Conservation (phyloP, 2,113 vertebrate species). For the Ptilorrhoa leucosticta region DNA sequence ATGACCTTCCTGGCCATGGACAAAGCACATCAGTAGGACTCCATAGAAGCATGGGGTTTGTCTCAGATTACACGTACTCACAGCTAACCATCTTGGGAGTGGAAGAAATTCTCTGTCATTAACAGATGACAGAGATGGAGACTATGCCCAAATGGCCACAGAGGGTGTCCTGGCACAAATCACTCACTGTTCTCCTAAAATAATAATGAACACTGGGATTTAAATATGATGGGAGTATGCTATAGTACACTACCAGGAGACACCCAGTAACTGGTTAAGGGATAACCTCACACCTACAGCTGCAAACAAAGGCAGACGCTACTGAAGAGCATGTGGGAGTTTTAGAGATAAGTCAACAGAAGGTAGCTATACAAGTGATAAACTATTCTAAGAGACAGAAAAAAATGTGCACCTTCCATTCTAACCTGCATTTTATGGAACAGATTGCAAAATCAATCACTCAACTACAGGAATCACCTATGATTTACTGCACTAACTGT, state of each 20-base stretch:
- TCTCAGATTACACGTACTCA: not conserved
- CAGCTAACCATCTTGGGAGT: not conserved
- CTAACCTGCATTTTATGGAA: not conserved
- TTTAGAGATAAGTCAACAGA: not conserved
- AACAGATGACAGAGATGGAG: not conserved
- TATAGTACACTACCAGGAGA: not conserved
- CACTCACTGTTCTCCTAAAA: not conserved
- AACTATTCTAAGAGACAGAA: not conserved
- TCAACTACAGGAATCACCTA: not conserved
- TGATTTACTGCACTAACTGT: not conserved
- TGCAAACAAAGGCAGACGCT: not conserved
- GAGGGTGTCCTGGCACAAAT: not conserved
- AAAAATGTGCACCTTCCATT: not conserved
- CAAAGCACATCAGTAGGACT: not conserved
- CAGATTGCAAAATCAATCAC: not conserved
- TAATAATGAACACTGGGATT: not conserved
- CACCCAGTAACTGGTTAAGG: not conserved
- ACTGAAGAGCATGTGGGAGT: not conserved
- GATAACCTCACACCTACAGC: not conserved
- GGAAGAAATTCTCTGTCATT: not conserved
- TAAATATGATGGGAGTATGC: not conserved
- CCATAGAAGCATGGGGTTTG: not conserved
- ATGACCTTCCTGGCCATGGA: not conserved
- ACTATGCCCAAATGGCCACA: not conserved
- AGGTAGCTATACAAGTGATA: not conserved